phyloP scores from a whole-genome alignment of 2,888 invertebrate species.

The Drosophila algonquin region DNA sequence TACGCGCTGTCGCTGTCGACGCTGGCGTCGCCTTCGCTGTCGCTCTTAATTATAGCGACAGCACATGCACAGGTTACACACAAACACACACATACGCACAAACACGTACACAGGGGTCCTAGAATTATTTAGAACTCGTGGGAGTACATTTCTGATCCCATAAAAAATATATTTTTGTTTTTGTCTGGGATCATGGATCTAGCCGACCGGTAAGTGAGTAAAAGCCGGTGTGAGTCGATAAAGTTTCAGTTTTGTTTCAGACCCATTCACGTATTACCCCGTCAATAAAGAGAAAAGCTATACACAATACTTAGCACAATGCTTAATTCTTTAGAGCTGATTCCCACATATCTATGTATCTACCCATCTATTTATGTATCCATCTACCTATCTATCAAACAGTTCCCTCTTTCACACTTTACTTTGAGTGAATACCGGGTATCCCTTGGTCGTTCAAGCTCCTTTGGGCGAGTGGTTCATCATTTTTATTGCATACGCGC shows the following conservation, averaged over 20 bases:
- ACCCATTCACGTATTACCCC: background rate
- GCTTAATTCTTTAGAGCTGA: no score
- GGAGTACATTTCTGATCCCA: background rate
- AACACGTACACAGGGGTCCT: background rate
- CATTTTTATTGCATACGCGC: slow-evolving; percentile 71
- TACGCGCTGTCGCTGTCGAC: slow-evolving; percentile 68
- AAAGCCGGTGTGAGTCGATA: background rate
- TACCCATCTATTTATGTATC: no score
- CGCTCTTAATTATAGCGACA: slow-evolving; percentile 75
- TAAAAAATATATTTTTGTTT: background rate
- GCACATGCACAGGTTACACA: slow-evolving; percentile 64
- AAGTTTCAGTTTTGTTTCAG: background rate
- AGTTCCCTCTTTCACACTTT: background rate
- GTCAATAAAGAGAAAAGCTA: background rate
- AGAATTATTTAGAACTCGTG: background rate
- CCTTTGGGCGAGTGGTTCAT: background rate
- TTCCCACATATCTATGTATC: no score
- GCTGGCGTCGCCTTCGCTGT: slow-evolving; percentile 35
- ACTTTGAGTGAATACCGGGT: background rate
- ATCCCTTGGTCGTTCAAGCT: background rate
- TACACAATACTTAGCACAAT: no score
- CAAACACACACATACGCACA: slow-evolving; percentile 34
- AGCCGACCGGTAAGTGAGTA: background rate
- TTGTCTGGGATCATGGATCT: background rate
- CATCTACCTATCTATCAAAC: no score